Percentiles rank a stretch among this genome's conserved stretches.
Evolutionary conservation across 2,113 vertebrate species (phyloP).

Genomic region (Fukomys damarensis): DNA sequence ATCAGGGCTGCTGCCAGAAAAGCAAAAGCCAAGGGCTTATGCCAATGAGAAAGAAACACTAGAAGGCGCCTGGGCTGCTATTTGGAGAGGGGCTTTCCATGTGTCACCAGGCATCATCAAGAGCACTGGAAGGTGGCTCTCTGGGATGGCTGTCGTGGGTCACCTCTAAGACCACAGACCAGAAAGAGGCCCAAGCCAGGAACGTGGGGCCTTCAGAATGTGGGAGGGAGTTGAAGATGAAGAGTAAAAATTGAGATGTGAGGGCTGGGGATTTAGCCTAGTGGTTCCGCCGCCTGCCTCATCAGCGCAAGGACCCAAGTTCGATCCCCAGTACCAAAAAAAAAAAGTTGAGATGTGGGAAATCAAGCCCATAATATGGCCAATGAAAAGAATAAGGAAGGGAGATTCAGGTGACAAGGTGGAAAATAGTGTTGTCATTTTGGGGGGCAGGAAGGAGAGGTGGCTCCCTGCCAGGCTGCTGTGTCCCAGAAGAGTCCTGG

Average conservation of each 20-base stretch:
- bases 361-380: neutral
- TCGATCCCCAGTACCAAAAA: too few relatives aligned
- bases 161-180: too few relatives aligned
- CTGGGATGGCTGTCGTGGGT: too few relatives aligned
- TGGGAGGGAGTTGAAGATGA: neutral
- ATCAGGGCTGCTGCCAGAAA: neutral
- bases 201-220: neutral
- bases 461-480: too few relatives aligned
- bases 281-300: too few relatives aligned
- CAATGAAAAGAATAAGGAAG: neutral
- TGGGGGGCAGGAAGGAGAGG: neutral
- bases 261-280: too few relatives aligned
- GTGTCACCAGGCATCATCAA: neutral
- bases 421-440: neutral
- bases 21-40: neutral
- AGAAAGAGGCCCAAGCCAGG: neutral
- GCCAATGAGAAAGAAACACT: neutral
- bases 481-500: neutral
- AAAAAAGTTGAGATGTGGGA: neutral
- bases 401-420: neutral
- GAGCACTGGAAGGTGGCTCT: neutral
- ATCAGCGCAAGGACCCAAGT: too few relatives aligned
- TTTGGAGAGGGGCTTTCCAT: neutral
- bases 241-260: too few relatives aligned
- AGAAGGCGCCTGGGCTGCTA: neutral